Percentiles rank a stretch among this genome's conserved stretches.
These are phyloP conservation scores for Halisarca cf. caerulea DNA, from an alignment of 37 sponge, comb jelly and placozoan species.

Conservation along the genomic window DNA sequence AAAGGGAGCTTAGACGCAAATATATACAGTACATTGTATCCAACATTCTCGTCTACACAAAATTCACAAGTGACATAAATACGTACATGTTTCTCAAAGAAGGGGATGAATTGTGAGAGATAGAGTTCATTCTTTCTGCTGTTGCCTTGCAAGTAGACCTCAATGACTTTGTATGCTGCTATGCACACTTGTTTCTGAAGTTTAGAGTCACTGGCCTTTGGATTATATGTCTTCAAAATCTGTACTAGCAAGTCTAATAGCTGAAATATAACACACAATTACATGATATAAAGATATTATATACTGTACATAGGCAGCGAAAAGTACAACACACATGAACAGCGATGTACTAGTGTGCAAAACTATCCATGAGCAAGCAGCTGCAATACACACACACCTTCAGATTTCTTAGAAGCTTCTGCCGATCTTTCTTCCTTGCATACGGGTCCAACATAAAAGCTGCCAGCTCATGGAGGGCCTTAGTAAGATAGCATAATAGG, in stretches of 20 bases:
- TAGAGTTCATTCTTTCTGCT: slow-evolving; percentile 79
- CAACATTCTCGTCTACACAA: too few relatives aligned
- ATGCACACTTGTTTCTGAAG: slow-evolving; percentile 10
- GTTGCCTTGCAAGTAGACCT: slow-evolving; percentile 54
- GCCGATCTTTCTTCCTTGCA: slow-evolving; percentile 49
- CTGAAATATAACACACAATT: background rate
- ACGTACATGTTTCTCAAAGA: slow-evolving; percentile 45
- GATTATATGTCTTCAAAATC: slow-evolving; percentile 6
- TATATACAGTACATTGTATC: too few relatives aligned
- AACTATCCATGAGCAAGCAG: too few relatives aligned
- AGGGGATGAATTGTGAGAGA: slow-evolving; percentile 61
- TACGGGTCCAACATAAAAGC: slow-evolving; percentile 18
- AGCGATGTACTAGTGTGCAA: too few relatives aligned
- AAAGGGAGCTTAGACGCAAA: too few relatives aligned
- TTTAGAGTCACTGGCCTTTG: background rate
- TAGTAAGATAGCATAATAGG: background rate
- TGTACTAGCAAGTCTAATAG: slow-evolving; percentile 20
- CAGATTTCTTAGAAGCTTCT: slow-evolving; percentile 70
- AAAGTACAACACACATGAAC: too few relatives aligned
- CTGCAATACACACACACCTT: too few relatives aligned
- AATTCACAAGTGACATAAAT: too few relatives aligned
- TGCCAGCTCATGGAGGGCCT: slow-evolving; percentile 22
- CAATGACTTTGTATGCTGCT: slow-evolving; percentile 46
- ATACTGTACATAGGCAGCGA: too few relatives aligned
- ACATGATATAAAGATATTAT: too few relatives aligned